Conservation (phyloP, 1,140 invertebrate genomes). For the Hypothenemus hampei region DNA sequence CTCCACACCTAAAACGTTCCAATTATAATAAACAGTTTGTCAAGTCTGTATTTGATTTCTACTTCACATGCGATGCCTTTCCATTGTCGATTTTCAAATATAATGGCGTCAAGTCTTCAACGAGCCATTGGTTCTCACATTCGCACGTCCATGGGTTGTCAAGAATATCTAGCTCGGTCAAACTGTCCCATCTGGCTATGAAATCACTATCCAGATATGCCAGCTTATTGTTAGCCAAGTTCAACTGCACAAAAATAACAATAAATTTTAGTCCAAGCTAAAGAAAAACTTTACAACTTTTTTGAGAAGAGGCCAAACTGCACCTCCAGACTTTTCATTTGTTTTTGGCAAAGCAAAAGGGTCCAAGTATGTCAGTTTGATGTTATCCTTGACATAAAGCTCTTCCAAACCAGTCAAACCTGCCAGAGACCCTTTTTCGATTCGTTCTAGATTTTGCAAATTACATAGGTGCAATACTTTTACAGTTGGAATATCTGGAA, state of each 20-base stretch:
- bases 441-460: conserved; percentile 53
- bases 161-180: conserved; percentile 58
- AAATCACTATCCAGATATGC: conserved; percentile 55
- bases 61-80: conserved; percentile 8
- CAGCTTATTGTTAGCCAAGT: conserved; percentile 64
- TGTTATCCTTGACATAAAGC: conserved; percentile 55
- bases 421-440: conserved; percentile 52
- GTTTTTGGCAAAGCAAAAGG: conserved; percentile 48
- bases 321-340: conserved; percentile 46
- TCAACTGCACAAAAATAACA: conserved; percentile 46
- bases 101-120: conserved; percentile 54
- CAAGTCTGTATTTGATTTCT: not conserved
- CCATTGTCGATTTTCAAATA: conserved; percentile 36
- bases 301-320: conserved; percentile 55
- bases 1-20: conserved; percentile 48
- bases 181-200: conserved; percentile 60
- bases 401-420: conserved; percentile 50
- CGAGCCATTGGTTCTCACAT: conserved; percentile 67
- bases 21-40: not conserved
- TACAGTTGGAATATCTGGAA: conserved; percentile 56
- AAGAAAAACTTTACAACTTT: conserved; percentile 46
- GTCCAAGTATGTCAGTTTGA: conserved; percentile 53
- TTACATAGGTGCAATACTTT: conserved; percentile 59
- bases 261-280: not conserved
- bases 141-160: conserved; percentile 73